Evolutionary conservation across 2,797 vertebrate species (phyloP).

Genomic region (Arnoldichthys spilopterus): DNA sequence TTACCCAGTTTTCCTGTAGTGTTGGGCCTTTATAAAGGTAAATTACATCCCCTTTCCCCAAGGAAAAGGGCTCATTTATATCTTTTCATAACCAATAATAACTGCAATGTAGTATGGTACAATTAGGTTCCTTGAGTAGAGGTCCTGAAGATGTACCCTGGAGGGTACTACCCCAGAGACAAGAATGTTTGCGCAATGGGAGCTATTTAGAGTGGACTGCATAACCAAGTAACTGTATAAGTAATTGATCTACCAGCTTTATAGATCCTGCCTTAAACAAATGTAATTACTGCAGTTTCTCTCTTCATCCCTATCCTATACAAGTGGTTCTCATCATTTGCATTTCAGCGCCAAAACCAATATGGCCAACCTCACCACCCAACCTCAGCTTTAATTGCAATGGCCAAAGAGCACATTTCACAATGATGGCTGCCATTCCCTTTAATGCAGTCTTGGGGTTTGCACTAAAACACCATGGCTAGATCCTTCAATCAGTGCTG

Average conservation of each 20-base stretch:
- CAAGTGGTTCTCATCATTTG: not conserved
- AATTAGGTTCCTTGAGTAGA: no score
- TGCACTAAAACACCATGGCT: conserved; percentile 45
- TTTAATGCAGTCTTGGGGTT: conserved; percentile 54
- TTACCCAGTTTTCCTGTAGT: no score
- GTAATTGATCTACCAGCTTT: not conserved
- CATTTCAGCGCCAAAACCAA: conserved; percentile 29
- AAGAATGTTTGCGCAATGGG: no score
- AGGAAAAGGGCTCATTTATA: no score
- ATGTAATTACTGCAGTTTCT: not conserved
- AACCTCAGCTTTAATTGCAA: conserved; percentile 30
- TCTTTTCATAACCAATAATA: no score
- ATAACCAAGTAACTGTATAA: not conserved
- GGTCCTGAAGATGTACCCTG: no score
- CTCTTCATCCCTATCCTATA: not conserved
- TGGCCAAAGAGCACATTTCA: conserved; percentile 46
- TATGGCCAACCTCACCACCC: conserved; percentile 40
- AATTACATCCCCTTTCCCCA: no score
- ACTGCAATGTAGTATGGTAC: no score
- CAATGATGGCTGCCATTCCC: conserved; percentile 31
- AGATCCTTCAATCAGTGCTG: conserved; percentile 52
- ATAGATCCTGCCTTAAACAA: conserved; percentile 52
- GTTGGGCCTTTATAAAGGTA: no score
- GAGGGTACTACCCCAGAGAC: no score
- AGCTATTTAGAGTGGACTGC: not conserved